Evolutionary conservation across 2,113 vertebrate species (phyloP).

Genomic region (Coregonus clupeaformis): DNA sequence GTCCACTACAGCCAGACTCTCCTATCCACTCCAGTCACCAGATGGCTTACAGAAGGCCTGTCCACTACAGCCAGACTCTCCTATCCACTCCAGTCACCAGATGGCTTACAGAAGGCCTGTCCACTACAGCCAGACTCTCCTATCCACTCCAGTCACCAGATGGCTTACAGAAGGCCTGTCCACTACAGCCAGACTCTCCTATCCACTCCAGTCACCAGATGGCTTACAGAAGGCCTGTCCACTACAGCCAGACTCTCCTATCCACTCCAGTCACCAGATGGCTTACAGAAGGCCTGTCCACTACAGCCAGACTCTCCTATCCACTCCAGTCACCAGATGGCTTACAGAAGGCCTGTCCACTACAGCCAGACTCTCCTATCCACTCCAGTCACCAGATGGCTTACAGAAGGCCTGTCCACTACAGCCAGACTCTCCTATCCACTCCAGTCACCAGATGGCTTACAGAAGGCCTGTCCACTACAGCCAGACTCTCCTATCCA

Average conservation of each 20-base stretch:
- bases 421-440: too few species aligned
- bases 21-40: conserved; percentile 23
- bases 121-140: too few species aligned
- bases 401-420: background rate
- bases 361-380: too few species aligned
- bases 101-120: conserved; percentile 15
- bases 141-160: conserved; percentile 28
- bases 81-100: conserved; percentile 25
- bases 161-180: conserved; percentile 8
- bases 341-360: background rate
- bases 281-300: conserved; percentile 1
- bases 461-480: background rate
- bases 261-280: conserved; percentile 32
- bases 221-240: conserved; percentile 4
- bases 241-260: too few species aligned
- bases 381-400: conserved; percentile 33
- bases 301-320: too few species aligned
- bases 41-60: conserved; percentile 17
- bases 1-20: background rate
- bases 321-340: conserved; percentile 33
- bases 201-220: conserved; percentile 30
- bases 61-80: background rate
- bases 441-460: conserved; percentile 34
- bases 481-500: too few species aligned
- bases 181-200: too few species aligned